Percentiles rank a stretch among this genome's conserved stretches.
phyloP scores from a whole-genome alignment of 1,140 invertebrate species.

The Aricia agestis region DNA sequence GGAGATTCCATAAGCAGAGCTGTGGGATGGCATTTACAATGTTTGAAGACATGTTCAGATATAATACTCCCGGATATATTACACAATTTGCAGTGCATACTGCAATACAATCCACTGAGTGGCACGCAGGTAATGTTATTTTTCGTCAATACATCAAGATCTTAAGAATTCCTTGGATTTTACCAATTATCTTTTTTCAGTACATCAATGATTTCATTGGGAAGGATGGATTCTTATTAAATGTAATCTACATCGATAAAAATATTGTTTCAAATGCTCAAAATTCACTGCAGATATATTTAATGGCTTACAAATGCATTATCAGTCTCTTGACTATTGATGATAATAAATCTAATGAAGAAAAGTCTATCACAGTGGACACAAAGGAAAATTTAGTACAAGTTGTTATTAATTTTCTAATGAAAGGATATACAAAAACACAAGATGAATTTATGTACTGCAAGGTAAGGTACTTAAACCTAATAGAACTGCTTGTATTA shows the following conservation, averaged over 20 bases:
- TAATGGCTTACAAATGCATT: constrained; percentile 53
- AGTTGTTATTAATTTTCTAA: constrained; percentile 46
- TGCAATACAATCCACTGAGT: constrained; percentile 42
- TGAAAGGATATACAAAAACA: constrained; percentile 44
- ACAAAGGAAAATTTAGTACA: constrained; percentile 46
- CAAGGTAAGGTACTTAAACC: constrained; percentile 44
- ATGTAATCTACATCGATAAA: constrained; percentile 42
- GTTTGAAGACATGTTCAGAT: constrained; percentile 53
- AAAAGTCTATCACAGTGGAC: constrained; percentile 30
- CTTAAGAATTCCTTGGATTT: not conserved
- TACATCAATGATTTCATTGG: constrained; percentile 54
- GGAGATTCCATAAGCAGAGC: constrained; percentile 43
- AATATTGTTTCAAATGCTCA: constrained; percentile 28
- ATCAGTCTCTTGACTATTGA: constrained; percentile 41
- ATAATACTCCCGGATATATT: constrained; percentile 59
- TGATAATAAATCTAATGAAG: constrained; percentile 36
- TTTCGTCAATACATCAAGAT: not conserved
- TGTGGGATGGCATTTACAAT: constrained; percentile 54
- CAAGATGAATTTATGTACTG: constrained; percentile 61
- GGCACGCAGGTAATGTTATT: constrained; percentile 42
- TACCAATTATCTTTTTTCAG: constrained; percentile 38
- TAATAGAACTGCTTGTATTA: not conserved
- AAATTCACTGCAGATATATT: constrained; percentile 44
- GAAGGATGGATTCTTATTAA: constrained; percentile 43
- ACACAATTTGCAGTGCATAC: constrained; percentile 55